Evolutionary conservation across 2,888 invertebrate genomes (phyloP).

Genomic region (Phortica okadai): DNA sequence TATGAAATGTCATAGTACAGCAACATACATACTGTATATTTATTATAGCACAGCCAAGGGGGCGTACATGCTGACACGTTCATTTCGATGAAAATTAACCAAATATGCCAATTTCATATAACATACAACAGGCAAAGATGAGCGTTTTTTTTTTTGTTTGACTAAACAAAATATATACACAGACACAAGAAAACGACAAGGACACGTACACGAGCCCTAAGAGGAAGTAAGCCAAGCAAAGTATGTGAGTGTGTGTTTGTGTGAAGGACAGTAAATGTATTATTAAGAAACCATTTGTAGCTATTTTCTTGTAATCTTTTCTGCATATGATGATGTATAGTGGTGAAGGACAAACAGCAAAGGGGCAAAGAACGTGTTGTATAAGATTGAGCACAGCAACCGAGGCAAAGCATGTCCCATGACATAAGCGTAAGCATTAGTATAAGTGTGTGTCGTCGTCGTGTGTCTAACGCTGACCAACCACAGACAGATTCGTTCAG

Average conservation of each 20-base stretch:
- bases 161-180: neutral
- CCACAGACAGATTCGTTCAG: neutral
- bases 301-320: slow-evolving; percentile 48
- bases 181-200: neutral
- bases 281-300: slow-evolving; percentile 53
- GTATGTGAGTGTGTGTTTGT: neutral
- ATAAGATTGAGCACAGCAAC: neutral
- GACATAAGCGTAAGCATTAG: too few species aligned
- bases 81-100: slow-evolving; percentile 15
- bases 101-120: slow-evolving; percentile 20
- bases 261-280: slow-evolving; percentile 42
- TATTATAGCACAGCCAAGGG: neutral
- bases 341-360: slow-evolving; percentile 28
- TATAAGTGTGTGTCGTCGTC: too few species aligned
- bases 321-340: slow-evolving; percentile 40
- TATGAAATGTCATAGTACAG: neutral
- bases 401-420: too few species aligned
- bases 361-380: neutral
- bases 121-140: neutral
- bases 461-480: neutral
- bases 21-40: neutral
- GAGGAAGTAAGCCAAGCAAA: neutral
- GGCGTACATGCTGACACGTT: neutral
- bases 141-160: neutral
- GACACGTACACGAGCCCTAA: slow-evolving; percentile 14